Evolutionary conservation across 2,888 invertebrate genomes (phyloP).

Genomic region (Phortica okadai): DNA sequence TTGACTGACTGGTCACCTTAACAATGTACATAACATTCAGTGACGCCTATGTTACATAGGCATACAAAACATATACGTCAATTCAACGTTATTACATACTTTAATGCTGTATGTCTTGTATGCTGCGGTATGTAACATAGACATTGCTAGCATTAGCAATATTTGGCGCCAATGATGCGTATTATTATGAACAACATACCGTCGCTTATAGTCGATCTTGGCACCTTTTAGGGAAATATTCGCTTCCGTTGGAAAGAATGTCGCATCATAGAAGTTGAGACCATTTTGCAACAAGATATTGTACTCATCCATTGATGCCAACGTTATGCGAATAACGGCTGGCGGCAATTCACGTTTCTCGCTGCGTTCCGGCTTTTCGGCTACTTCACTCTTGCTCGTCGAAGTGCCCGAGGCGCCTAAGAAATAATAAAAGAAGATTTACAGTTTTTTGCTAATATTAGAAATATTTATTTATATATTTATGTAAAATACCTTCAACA

Average conservation of each 20-base stretch:
- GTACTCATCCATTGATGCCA: constrained; percentile 86
- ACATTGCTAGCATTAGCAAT: too few relatives aligned
- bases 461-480: too few relatives aligned
- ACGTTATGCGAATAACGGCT: constrained; percentile 84
- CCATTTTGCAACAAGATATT: constrained; percentile 89
- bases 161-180: too few relatives aligned
- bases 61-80: too few relatives aligned
- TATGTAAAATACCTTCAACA: constrained; percentile 68
- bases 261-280: constrained; percentile 91
- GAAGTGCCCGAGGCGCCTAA: constrained; percentile 24
- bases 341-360: constrained; percentile 79
- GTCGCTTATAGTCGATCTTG: constrained; percentile 78
- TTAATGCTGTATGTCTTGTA: too few relatives aligned
- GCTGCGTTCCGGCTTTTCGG: constrained; percentile 60
- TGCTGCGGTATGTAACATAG: too few relatives aligned
- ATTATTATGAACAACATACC: constrained; percentile 55
- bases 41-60: too few relatives aligned
- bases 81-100: too few relatives aligned
- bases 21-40: too few relatives aligned
- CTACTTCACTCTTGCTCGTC: constrained; percentile 55
- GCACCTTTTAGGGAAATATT: constrained; percentile 82
- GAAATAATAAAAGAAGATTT: neutral
- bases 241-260: constrained; percentile 90
- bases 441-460: too few relatives aligned
- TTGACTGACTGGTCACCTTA: too few relatives aligned